These are phyloP conservation scores for Callosobruchus maculatus DNA, from an alignment of 2,888 invertebrate species.

Conservation along the genomic window DNA sequence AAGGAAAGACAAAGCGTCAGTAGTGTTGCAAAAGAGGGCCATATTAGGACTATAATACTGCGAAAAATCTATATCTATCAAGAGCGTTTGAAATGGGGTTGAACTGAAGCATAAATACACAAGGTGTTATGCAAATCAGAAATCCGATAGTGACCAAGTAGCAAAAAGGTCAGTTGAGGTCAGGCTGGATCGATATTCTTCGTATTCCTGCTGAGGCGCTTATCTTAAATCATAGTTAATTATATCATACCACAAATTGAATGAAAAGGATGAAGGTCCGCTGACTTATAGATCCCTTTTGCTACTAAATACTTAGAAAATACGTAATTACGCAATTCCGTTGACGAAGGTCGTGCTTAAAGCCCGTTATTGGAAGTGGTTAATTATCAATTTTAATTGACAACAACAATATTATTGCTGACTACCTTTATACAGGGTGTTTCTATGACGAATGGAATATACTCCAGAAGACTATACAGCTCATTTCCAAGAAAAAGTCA, in stretches of 20 bases:
- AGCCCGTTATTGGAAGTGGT: no score
- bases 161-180: slow-evolving; percentile 23
- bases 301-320: no score
- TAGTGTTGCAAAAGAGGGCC: neutral
- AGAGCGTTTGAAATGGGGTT: slow-evolving; percentile 1
- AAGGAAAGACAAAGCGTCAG: neutral
- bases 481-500: no score
- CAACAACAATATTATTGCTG: no score
- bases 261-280: no score
- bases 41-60: neutral
- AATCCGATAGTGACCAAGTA: neutral
- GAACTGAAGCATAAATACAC: neutral
- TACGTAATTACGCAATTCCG: no score
- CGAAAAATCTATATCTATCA: slow-evolving; percentile 1
- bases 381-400: no score
- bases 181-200: slow-evolving; percentile 20
- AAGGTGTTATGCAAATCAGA: slow-evolving; percentile 2
- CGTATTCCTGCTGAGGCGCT: neutral
- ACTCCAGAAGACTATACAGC: no score
- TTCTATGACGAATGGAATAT: no score
- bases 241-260: neutral
- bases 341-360: no score
- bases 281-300: no score
- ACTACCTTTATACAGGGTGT: no score
- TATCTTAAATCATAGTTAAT: neutral